Evolutionary conservation across 2,113 vertebrate species (phyloP).

Genomic region (Phalacrocorax brasilianus): DNA sequence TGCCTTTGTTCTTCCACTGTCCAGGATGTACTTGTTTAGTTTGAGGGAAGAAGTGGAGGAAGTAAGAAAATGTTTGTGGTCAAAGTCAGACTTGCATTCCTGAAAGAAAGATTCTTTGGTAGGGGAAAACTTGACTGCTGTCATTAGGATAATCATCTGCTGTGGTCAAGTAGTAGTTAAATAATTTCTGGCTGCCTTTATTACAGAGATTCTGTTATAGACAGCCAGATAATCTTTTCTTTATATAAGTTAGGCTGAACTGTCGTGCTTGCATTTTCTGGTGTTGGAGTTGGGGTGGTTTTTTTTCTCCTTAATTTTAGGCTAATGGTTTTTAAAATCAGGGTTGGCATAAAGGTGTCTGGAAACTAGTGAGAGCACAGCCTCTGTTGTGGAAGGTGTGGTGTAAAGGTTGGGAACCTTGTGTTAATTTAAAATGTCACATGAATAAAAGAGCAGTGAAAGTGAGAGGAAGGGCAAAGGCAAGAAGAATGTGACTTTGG

Average conservation of each 20-base stretch:
- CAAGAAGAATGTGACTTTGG: conserved; percentile 19
- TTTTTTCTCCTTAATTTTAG: background rate
- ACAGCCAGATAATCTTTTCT: background rate
- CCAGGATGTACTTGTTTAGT: background rate
- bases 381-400: background rate
- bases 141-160: background rate
- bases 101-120: background rate
- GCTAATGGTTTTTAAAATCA: background rate
- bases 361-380: background rate
- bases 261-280: background rate
- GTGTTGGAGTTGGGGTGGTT: background rate
- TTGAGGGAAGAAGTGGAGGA: background rate
- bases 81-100: background rate
- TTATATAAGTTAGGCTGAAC: background rate
- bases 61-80: background rate
- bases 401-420: background rate
- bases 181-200: background rate
- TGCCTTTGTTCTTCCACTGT: background rate
- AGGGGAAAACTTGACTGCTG: background rate
- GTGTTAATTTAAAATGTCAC: background rate
- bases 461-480: conserved; percentile 10
- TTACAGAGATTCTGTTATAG: background rate
- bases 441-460: conserved; percentile 2
- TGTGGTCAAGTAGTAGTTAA: background rate
- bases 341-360: background rate